Percentiles rank a stretch among this genome's conserved stretches.
Evolutionary conservation across 2,797 vertebrate species (phyloP).

Genomic region (Coregonus suidteri): DNA sequence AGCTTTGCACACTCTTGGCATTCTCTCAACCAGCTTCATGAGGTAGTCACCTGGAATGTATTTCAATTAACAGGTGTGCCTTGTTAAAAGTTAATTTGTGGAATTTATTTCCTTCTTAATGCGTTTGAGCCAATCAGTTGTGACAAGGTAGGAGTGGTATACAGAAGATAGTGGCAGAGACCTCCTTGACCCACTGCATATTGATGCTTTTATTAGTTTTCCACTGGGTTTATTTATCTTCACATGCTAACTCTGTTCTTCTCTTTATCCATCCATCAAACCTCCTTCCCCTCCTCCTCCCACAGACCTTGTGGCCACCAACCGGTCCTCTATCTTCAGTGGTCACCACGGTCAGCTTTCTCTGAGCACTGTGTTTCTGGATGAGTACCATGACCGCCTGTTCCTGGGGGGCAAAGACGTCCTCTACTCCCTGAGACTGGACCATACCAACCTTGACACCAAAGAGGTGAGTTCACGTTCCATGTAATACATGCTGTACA

Average conservation of each 20-base stretch:
- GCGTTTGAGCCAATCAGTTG: too few species aligned
- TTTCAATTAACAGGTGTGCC: too few species aligned
- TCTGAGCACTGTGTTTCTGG: constrained; percentile 83
- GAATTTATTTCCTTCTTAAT: too few species aligned
- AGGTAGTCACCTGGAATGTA: too few species aligned
- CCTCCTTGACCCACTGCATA: neutral
- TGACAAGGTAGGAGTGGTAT: too few species aligned
- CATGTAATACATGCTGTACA: neutral
- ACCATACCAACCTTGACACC: constrained; percentile 66
- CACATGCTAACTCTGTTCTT: neutral
- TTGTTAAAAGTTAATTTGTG: too few species aligned
- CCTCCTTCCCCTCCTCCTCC: neutral
- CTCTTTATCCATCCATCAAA: too few species aligned
- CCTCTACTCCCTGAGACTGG: constrained; percentile 88
- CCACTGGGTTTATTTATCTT: too few species aligned
- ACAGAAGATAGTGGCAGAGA: neutral
- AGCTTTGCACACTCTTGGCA: too few species aligned
- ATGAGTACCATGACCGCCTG: constrained; percentile 91
- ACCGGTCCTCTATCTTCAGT: constrained; percentile 85
- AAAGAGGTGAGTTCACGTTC: constrained; percentile 79
- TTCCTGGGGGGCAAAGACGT: constrained; percentile 89
- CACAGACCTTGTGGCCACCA: constrained; percentile 83
- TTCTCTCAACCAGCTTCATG: too few species aligned
- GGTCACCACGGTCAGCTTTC: constrained; percentile 81
- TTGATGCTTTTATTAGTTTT: too few species aligned